These are phyloP conservation scores for Vidua chalybeata DNA, from an alignment of 2,113 vertebrate species.

Conservation along the genomic window DNA sequence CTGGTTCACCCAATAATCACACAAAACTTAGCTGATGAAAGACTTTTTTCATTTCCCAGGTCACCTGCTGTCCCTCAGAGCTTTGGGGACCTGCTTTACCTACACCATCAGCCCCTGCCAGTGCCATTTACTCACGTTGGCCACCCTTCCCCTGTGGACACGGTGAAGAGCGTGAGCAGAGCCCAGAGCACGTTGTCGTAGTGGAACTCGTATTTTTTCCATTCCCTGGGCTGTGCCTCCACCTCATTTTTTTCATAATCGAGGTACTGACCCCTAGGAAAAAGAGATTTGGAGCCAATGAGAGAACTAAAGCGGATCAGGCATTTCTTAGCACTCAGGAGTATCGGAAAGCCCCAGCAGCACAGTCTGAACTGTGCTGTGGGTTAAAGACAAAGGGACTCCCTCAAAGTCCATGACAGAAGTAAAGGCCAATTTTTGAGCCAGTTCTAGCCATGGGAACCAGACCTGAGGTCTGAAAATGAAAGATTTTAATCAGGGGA, in stretches of 20 bases:
- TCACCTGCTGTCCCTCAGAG: neutral
- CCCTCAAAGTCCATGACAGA: neutral
- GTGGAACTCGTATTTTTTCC: conserved; percentile 96
- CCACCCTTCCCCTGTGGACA: conserved; percentile 97
- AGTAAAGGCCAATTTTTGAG: neutral
- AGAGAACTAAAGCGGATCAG: neutral
- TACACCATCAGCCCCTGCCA: neutral
- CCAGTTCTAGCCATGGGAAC: neutral
- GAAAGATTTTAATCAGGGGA: neutral
- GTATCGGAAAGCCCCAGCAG: neutral
- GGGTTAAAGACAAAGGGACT: neutral
- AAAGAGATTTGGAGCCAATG: neutral
- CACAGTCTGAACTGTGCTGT: accelerated
- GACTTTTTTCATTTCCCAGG: neutral
- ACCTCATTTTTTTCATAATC: conserved; percentile 90
- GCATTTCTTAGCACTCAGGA: neutral
- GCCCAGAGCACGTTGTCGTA: conserved; percentile 98
- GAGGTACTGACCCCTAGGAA: conserved; percentile 88
- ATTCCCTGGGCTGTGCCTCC: conserved; percentile 87
- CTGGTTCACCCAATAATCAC: neutral
- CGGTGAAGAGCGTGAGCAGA: conserved; percentile 93
- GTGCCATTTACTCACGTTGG: conserved; percentile 83
- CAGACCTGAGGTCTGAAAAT: neutral
- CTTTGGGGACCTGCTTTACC: neutral
- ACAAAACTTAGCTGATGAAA: neutral